Percentiles rank a stretch among this genome's conserved stretches.
Evolutionary conservation across 2,797 vertebrate genomes (phyloP).

Genomic region (Coregonus sp.): DNA sequence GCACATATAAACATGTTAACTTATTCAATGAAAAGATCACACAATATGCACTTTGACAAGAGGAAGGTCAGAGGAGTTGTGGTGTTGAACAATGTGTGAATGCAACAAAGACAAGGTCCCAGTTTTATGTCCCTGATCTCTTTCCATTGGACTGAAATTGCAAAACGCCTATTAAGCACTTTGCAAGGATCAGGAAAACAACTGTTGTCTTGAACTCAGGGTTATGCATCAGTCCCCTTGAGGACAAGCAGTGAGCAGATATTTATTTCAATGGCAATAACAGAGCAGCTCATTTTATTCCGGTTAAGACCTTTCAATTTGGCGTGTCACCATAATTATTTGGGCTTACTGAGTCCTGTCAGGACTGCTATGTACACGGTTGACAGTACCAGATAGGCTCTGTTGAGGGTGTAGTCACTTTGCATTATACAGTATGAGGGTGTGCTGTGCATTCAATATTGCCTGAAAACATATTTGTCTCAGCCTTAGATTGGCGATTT

Average conservation of each 20-base stretch:
- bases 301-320: slow-evolving; percentile 82
- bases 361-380: slow-evolving; percentile 50
- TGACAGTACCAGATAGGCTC: slow-evolving; percentile 62
- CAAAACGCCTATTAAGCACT: slow-evolving; percentile 50
- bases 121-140: slow-evolving; percentile 49
- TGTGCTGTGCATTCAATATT: slow-evolving; percentile 33
- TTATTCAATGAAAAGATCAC: not conserved
- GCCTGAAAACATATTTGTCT: slow-evolving; percentile 44
- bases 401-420: slow-evolving; percentile 37
- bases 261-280: slow-evolving; percentile 75
- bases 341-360: slow-evolving; percentile 66
- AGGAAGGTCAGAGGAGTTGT: too few species aligned
- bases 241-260: slow-evolving; percentile 54
- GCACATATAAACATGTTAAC: not conserved
- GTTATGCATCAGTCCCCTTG: slow-evolving; percentile 57
- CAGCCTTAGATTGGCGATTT: not conserved
- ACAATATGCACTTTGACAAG: not conserved
- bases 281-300: slow-evolving; percentile 82
- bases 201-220: slow-evolving; percentile 61
- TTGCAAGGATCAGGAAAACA: slow-evolving; percentile 51
- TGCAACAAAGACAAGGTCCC: slow-evolving; percentile 20
- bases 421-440: slow-evolving; percentile 36
- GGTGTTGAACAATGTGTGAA: too few species aligned
- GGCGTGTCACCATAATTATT: slow-evolving; percentile 73
- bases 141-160: slow-evolving; percentile 47